phyloP scores from a whole-genome alignment of 2,888 invertebrate species.

The Empis stercorea region DNA sequence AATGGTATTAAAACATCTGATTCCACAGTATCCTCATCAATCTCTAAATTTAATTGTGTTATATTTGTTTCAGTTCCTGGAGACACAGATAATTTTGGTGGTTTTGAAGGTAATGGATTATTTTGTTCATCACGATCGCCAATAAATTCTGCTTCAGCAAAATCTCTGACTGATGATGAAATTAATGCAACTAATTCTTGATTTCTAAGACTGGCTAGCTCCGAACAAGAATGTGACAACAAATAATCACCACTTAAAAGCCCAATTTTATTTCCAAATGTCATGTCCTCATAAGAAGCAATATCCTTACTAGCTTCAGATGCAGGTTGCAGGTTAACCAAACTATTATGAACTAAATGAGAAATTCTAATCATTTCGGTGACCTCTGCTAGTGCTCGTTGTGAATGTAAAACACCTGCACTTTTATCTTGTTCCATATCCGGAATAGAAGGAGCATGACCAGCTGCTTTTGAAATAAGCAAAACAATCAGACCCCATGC shows the following conservation, averaged over 20 bases:
- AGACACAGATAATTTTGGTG: too few relatives aligned
- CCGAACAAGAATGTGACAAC: slow-evolving; percentile 75
- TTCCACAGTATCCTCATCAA: slow-evolving; percentile 25
- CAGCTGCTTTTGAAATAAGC: slow-evolving; percentile 83
- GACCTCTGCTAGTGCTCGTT: slow-evolving; percentile 83
- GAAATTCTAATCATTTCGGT: slow-evolving; percentile 93
- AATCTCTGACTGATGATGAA: slow-evolving; percentile 76
- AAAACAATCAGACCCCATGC: slow-evolving; percentile 88
- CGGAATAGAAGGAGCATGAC: slow-evolving; percentile 63
- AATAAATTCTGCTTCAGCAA: slow-evolving; percentile 82
- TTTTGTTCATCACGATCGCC: slow-evolving; percentile 76
- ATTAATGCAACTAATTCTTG: slow-evolving; percentile 79
- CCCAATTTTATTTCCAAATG: slow-evolving; percentile 91
- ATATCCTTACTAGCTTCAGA: slow-evolving; percentile 39
- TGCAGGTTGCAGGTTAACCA: slow-evolving; percentile 64
- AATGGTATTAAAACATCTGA: slow-evolving; percentile 40
- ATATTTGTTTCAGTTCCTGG: slow-evolving; percentile 18
- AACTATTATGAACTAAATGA: slow-evolving; percentile 73
- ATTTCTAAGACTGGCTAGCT: slow-evolving; percentile 59
- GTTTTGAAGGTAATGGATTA: slow-evolving; percentile 63
- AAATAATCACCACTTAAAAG: slow-evolving; percentile 85
- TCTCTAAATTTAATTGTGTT: slow-evolving; percentile 15
- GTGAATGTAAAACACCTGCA: slow-evolving; percentile 73
- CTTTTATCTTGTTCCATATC: slow-evolving; percentile 78
- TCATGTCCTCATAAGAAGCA: slow-evolving; percentile 60